Conservation (phyloP, 2,113 vertebrate species). For the Ursus arctos region DNA sequence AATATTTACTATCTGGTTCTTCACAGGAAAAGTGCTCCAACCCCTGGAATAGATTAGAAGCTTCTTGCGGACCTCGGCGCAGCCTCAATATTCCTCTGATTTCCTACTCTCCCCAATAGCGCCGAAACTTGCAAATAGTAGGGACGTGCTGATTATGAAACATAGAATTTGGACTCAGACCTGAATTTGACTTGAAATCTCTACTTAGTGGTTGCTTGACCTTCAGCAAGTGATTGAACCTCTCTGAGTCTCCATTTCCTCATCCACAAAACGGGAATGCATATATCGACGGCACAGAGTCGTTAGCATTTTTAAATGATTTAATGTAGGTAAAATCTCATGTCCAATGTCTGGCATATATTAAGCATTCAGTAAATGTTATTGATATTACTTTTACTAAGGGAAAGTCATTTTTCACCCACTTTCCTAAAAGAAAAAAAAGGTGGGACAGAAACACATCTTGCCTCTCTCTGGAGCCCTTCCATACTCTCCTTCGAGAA, state of each 20-base stretch:
- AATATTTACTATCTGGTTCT: background rate
- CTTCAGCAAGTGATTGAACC: background rate
- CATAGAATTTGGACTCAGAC: background rate
- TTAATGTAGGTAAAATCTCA: background rate
- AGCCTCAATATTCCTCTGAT: background rate
- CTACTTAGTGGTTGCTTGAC: background rate
- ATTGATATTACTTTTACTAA: background rate
- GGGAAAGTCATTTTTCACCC: background rate
- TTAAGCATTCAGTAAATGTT: background rate
- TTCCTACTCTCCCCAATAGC: background rate
- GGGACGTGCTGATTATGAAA: background rate
- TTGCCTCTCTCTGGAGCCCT: background rate
- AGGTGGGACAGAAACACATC: background rate
- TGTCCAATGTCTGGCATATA: background rate
- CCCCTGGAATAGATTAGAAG: background rate
- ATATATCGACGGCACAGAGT: background rate
- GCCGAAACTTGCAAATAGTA: background rate
- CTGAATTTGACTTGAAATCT: background rate
- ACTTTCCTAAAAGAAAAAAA: background rate
- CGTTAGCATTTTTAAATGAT: background rate
- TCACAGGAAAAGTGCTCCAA: background rate
- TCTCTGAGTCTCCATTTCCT: background rate
- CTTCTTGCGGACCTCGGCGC: background rate
- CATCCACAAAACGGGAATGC: background rate
- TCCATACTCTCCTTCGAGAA: background rate